Percentiles rank a stretch among this genome's conserved stretches.
Conservation (phyloP, 2,113 vertebrate genomes). For the Atherinomorus stipes region DNA sequence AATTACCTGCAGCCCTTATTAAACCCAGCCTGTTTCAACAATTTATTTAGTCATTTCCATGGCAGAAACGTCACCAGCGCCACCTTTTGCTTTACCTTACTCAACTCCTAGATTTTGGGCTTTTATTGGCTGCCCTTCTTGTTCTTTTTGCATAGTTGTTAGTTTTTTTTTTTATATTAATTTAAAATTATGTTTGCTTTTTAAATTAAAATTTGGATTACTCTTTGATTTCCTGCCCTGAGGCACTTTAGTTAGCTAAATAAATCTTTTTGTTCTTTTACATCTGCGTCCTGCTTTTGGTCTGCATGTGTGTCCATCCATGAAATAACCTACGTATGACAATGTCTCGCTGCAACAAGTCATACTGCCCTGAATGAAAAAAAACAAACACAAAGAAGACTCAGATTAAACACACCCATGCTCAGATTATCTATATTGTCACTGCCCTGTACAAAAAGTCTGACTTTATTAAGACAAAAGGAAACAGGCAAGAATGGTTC, state of each 20-base stretch:
- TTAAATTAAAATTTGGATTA: no score
- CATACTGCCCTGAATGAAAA: constrained; percentile 50
- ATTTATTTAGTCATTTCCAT: not conserved
- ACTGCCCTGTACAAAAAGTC: constrained; percentile 10
- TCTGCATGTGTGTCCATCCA: not conserved
- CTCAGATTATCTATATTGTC: constrained; percentile 9
- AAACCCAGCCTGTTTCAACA: not conserved
- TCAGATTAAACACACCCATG: constrained; percentile 1
- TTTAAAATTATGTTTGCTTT: no score
- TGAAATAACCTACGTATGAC: not conserved
- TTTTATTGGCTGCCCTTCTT: no score
- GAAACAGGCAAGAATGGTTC: constrained; percentile 49
- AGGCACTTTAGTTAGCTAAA: no score
- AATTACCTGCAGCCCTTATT: not conserved
- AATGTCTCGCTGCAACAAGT: not conserved
- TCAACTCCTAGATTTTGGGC: no score
- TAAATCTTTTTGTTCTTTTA: no score
- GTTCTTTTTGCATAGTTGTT: no score
- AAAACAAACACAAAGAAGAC: constrained; percentile 22
- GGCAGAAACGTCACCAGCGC: not conserved
- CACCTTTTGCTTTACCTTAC: not conserved
- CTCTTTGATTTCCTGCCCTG: no score
- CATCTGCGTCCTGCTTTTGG: no score
- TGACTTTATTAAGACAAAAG: constrained; percentile 18
- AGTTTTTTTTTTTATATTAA: no score